Conservation (phyloP, 2,113 vertebrate species). For the Recurvirostra avosetta region DNA sequence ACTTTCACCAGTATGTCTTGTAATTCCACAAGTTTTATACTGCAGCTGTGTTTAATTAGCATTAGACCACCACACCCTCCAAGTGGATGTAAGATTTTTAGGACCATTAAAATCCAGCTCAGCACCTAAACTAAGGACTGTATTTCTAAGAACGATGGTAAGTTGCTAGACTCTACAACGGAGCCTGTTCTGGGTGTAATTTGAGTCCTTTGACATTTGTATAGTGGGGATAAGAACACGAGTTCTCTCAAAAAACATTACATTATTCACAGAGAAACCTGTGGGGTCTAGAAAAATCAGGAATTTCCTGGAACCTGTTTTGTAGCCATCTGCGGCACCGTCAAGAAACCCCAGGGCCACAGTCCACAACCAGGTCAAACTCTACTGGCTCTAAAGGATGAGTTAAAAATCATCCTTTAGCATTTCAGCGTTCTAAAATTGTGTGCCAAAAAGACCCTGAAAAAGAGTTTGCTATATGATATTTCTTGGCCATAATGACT, state of each 20-base stretch:
- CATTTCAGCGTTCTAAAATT: neutral
- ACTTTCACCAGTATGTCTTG: neutral
- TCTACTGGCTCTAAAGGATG: neutral
- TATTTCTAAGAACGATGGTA: neutral
- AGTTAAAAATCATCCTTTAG: neutral
- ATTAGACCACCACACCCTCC: neutral
- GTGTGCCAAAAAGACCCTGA: neutral
- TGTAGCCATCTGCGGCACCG: neutral
- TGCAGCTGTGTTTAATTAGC: constrained; percentile 17
- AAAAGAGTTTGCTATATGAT: neutral
- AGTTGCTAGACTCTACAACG: neutral
- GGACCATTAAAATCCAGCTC: constrained; percentile 6
- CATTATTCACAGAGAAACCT: neutral
- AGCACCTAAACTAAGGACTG: neutral
- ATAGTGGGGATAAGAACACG: neutral
- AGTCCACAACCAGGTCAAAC: neutral
- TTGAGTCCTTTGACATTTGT: neutral
- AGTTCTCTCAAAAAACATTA: neutral
- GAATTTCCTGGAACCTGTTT: neutral
- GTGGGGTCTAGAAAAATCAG: neutral
- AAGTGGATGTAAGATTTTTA: neutral
- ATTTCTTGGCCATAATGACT: neutral
- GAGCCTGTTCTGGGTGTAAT: neutral
- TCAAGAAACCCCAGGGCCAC: neutral
- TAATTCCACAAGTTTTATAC: neutral